Evolutionary conservation across 2,113 vertebrate species (phyloP), one percentile per base, ranked within the genome.

Genomic region (Eupsittula cactorum): DNA sequence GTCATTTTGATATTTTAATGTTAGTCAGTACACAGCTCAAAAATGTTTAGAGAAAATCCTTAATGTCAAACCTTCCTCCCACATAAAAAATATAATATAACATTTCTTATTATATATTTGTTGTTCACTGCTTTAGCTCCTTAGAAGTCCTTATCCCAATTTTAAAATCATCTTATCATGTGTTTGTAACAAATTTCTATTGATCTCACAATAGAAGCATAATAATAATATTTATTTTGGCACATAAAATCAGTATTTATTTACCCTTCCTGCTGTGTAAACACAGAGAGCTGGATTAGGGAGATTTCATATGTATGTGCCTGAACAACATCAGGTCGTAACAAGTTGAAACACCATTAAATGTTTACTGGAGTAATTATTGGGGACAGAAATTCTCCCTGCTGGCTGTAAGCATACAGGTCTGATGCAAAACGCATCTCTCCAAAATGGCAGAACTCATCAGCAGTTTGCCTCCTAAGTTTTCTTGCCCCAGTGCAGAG

Each of bases 21-120:
- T 96, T 91, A 95, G 93, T 92, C 79, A 89, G 55, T 84, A 84
- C 63, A 74, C 27, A 65, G 44, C 64, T 89, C 81, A 47, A 42
- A 96, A 96, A 96, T 97, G 96, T 95, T 97, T 94, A 41, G 78
- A 97, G 90, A 95, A 97, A 97, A 91, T 94, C 52, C 42, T 91
- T 97, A 91, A 94, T 93, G 62, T 90, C 78, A 95, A 97, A 71
- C 8, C 28, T 90, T 93, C 46, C 49, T 93, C 62, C 46, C 65
- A 67, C 86, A 55, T 71, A 92, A 92, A 44, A 82, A 82, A 76
- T 35, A 53, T 87, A 89, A 97, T 90, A 93, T 92, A 94, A 73
- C 95, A 84, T 77, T 94, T 86, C 65, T 84, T 41, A 85, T 95
- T 63, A 65, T 74, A 31, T 90, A 85, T 97, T 85, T 95, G 67